phyloP scores from a whole-genome alignment of 2,888 invertebrate species.

The Sarcophaga subvicina region DNA sequence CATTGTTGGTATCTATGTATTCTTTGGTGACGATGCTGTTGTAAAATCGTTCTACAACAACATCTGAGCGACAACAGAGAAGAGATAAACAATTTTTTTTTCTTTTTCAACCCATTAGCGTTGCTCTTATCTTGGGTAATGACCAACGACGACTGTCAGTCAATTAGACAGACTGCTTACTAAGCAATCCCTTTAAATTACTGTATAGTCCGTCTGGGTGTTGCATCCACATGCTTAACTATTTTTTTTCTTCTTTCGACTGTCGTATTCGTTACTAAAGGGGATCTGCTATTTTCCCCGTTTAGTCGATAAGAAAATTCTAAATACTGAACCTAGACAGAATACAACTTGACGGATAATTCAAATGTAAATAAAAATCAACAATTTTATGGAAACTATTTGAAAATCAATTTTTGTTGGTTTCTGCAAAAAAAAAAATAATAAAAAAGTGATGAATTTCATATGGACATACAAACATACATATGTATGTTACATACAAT shows the following conservation, averaged over 20 bases:
- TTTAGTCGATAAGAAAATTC: constrained; percentile 4
- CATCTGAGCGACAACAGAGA: constrained; percentile 25
- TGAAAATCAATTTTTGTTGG: too few species aligned
- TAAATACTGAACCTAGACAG: too few species aligned
- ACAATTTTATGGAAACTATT: too few species aligned
- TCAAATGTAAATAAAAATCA: too few species aligned
- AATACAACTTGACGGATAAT: not conserved
- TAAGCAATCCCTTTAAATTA: not conserved
- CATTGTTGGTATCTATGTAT: not conserved
- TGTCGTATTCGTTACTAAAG: too few species aligned
- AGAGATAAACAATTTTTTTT: constrained; percentile 29
- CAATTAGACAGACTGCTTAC: not conserved
- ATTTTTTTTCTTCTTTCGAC: not conserved
- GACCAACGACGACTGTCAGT: not conserved
- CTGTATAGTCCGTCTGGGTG: not conserved
- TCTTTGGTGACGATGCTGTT: too few species aligned
- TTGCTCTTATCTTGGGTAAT: not conserved
- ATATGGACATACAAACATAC: too few species aligned
- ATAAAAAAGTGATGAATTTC: too few species aligned
- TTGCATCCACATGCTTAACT: constrained; percentile 7
- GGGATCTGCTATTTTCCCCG: too few species aligned
- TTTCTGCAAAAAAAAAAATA: too few species aligned
- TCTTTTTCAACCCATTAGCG: constrained; percentile 14
- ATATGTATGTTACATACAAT: too few species aligned
- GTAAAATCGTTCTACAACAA: constrained; percentile 3